Base-by-base conservation (phyloP, 2,113 vertebrate species). In the Stigmatopora nigra region DNA sequence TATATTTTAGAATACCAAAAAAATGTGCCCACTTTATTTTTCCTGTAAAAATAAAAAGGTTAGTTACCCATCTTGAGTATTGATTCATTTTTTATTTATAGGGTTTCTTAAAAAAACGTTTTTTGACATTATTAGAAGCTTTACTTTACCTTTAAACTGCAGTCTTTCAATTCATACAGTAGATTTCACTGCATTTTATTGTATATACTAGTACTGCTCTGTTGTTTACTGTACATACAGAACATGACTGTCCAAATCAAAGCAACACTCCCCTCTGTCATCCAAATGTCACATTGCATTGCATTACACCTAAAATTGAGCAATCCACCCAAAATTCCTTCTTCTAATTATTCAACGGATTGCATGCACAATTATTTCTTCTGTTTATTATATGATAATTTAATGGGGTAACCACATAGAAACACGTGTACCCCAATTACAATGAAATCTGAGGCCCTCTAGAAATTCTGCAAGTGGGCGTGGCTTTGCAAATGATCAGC, bases 261-360 rank as follows among this genome's bases (percentile, higher is more conserved):
- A 59, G 55, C 75, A 80, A 84, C 64, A 78, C 7, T 31, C 2
- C 72, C 77, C 68, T 73, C 86, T 85, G 31, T 9, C 0, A 75
- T 13, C 15, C 2, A 0, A 3, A 1, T 0, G 0, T 1, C 14
- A 20, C 58, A 81, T 61, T 74, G 62, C 77, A 67, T 48, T 20
- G 1, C 19, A 9, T n/a, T 3, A 20, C 8, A 9, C 41, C 6
- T 1, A 9, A 17, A 35, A 63, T 5, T 25, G 1, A 61, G 31
- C 7, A 25, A 2, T 31, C 25, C n/a, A n/a, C n/a, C n/a, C n/a
- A n/a, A 25, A 11, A 58, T 20, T 58, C 41, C 19, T 16, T 2
- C 3, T 20, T 48, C 7, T 4, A 4, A 11, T 46, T 16, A 46
- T 41, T 45, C 17, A 19, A 20, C 13, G 12, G 20, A 12, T 22